Conservation (phyloP, 2,113 vertebrate species). For the Lonchura striata region DNA sequence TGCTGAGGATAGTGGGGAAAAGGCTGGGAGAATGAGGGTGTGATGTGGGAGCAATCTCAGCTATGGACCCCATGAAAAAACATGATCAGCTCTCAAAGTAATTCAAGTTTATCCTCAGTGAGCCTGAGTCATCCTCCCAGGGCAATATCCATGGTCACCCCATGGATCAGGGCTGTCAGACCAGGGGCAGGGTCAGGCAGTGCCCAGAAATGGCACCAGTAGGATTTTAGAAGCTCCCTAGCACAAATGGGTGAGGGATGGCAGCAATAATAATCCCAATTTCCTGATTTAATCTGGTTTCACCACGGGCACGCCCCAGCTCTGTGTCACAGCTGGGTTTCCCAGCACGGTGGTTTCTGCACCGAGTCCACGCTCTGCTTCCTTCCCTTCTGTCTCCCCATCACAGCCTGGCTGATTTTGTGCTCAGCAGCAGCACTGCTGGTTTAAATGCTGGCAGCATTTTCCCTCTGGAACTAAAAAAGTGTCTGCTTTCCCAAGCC, state of each 20-base stretch:
- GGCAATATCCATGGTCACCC: neutral
- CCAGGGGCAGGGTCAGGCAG: neutral
- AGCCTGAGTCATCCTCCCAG: neutral
- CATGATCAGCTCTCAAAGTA: neutral
- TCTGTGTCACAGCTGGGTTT: neutral
- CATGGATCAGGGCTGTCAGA: neutral
- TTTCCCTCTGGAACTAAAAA: neutral
- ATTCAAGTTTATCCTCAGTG: neutral
- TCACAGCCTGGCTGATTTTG: neutral
- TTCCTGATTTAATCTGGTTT: neutral
- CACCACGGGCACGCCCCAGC: neutral
- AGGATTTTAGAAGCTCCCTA: neutral
- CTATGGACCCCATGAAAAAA: neutral
- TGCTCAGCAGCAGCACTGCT: neutral
- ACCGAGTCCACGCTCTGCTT: neutral
- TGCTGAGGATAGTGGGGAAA: neutral
- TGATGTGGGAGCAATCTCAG: neutral
- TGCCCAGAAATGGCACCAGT: neutral
- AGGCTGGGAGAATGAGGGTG: neutral
- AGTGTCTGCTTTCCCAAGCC: neutral
- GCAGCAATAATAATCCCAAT: neutral
- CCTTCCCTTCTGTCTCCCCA: neutral
- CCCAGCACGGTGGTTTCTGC: fast-evolving
- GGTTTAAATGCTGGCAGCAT: neutral
- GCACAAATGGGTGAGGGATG: neutral